Percentiles rank a stretch among this genome's conserved stretches.
phyloP scores from a whole-genome alignment of 2,797 vertebrate genomes.

The Bradypus variegatus region DNA sequence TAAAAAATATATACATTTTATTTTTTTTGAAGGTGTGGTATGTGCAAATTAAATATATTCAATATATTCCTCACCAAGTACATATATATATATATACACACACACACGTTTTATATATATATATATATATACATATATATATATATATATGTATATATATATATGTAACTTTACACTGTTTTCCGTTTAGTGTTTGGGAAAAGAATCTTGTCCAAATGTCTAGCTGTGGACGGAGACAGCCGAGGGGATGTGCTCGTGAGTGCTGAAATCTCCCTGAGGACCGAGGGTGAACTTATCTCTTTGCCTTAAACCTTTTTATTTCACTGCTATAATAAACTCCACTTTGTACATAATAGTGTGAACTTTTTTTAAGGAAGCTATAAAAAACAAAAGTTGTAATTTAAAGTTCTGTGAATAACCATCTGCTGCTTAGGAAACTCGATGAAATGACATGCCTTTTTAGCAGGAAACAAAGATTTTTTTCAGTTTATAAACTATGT shows the following conservation, averaged over 20 bases:
- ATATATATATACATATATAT: neutral
- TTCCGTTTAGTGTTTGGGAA: slow-evolving; percentile 40
- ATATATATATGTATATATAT: slow-evolving; percentile 27
- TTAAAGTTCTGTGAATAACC: slow-evolving; percentile 71
- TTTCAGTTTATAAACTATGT: slow-evolving; percentile 69
- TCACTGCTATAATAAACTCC: slow-evolving; percentile 59
- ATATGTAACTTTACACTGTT: slow-evolving; percentile 38
- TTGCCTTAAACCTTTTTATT: slow-evolving; percentile 77
- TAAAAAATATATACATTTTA: slow-evolving; percentile 51
- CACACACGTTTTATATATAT: neutral
- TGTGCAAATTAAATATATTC: slow-evolving; percentile 68
- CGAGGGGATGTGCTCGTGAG: neutral
- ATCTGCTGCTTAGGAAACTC: slow-evolving; percentile 68
- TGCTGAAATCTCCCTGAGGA: slow-evolving; percentile 35
- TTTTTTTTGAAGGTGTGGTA: slow-evolving; percentile 60
- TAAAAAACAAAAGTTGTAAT: slow-evolving; percentile 67
- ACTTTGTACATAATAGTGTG: slow-evolving; percentile 64
- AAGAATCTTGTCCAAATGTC: slow-evolving; percentile 53
- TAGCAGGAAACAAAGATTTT: slow-evolving; percentile 66
- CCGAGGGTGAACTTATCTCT: slow-evolving; percentile 64
- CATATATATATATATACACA: slow-evolving; percentile 41
- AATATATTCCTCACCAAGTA: slow-evolving; percentile 49
- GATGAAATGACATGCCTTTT: slow-evolving; percentile 68
- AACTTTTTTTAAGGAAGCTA: slow-evolving; percentile 54
- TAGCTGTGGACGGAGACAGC: neutral